Evolutionary conservation across 2,888 invertebrate species (phyloP), one percentile per base, ranked within the genome.

Genomic region (Ormyrus thymus): DNA sequence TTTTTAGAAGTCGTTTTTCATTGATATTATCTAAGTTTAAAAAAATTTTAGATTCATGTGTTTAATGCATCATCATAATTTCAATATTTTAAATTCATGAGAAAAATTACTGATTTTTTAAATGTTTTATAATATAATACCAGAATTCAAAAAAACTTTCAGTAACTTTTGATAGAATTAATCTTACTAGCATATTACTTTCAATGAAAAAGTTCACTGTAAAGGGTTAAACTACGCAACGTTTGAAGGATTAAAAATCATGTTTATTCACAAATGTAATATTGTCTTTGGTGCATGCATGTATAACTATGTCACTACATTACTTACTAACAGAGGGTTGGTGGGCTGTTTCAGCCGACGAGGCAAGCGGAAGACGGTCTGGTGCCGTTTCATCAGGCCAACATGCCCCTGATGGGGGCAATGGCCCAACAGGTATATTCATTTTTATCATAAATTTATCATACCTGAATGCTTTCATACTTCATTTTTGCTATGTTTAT

Each of bases 391-490:
- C 91, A 91, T 86, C 92, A 91, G 86, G 89, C 91, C 82, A 90
- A 92, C 85, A 92, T 95, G 91, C 94, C 95, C 83, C 94, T 95
- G 53, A 92, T 94, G 86, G 92, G 92, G 83, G 91, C 93, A 79
- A 88, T 90, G 88, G 88, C 88, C 86, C 90, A 90, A 84, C 90
- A 90, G 90, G 90, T 90, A 89, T 83, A 87, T 84, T 86, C 80
- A 81, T 81, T 81, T 82, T 80, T 80, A 77, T 80, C 82, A 80
- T 73, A 29, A 29, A 1, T 29, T 29, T 29, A 29, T 29, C 29
- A 29, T 29, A 29, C 78, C 78, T 56, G 64, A 70, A 58, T 45
- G 43, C 51, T 70, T 74, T 69, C 80, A 70, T 59, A 8, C 51
- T 13, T 79, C 80, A 81, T 81, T 81, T 83, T 75, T 82, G 73